Base-by-base conservation (phyloP, 1,140 invertebrate genomes). In the Phymorhynchus buccinoides region DNA sequence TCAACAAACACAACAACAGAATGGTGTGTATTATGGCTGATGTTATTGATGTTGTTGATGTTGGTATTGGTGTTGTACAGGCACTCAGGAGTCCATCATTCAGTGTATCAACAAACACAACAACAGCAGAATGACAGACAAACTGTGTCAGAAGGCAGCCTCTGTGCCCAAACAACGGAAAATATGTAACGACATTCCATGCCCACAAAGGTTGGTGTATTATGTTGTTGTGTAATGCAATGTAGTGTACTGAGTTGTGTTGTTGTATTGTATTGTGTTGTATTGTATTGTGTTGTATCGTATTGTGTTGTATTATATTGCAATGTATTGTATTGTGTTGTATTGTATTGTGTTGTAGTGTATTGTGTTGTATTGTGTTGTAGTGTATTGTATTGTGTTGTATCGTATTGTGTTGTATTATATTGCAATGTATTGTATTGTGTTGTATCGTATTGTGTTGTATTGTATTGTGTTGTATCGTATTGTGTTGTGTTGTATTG, bases 151-250 rank as follows among this genome's bases (percentile, higher is more conserved):
- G 16, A 85, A 89, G 27, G 87, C 89, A 0, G 83, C 82, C 22
- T 68, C 84, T 35, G 56, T 90, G 14, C 88, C 89, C 41, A 87
- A 87, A 9, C 88, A 89, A 68, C 86, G 90, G 37, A 84, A 86
- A 75, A 83, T 91, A 2, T 92, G 91, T 78, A 91, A 91, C 84
- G 91, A 90, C 66, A 84, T 88, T 16, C 87, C 88, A 2, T 90
- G 91, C 85, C 90, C 90, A 52, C 91, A 91, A 86, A 91, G 89
- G 89, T 92, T 85, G 62, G 80, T 27, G 32, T 71, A 56, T n/a
- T n/a, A n/a, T n/a, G n/a, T n/a, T 62, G 44, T 18, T 48, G 44
- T 48, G 44, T 18, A 9, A 18, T 48, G 44, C 18, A 6, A 48
- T 48, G 44, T 48, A 18, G 7, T 48, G 56, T 62, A 27, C 56